Conservation (phyloP, 37 sponge, comb jelly and placozoan genomes). For the Aplysina aerophoba region DNA sequence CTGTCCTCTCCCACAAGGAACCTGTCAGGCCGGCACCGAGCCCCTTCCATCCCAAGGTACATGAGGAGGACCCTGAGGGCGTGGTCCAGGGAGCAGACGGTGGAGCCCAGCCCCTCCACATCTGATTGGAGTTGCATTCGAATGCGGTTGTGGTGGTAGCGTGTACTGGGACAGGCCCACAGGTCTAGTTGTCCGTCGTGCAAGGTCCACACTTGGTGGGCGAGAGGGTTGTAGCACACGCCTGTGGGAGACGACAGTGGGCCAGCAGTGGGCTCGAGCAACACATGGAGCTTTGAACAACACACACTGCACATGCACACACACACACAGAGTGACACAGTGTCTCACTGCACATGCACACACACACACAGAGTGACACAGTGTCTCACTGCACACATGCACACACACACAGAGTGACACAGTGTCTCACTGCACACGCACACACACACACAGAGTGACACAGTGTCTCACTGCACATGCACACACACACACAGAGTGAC, state of each 20-base stretch:
- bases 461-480: not conserved
- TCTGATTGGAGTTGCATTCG: not conserved
- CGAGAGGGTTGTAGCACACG: slow-evolving; percentile 50
- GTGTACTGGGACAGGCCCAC: slow-evolving; percentile 44
- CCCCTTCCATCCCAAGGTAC: slow-evolving; percentile 17
- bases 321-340: no score
- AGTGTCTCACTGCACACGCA: not conserved
- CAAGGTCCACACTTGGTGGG: slow-evolving; percentile 59
- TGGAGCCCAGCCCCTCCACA: not conserved
- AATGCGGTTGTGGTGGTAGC: not conserved
- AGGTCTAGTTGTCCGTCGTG: slow-evolving; percentile 42
- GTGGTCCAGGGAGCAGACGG: not conserved
- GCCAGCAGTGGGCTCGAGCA: no score
- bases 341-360: no score
- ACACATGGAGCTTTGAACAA: no score
- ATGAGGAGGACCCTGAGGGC: not conserved
- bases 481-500: slow-evolving; percentile 23
- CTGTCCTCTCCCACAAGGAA: not conserved
- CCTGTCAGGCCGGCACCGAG: not conserved
- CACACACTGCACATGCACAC: no score
- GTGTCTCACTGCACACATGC: not conserved
- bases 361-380: no score
- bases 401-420: no score
- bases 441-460: not conserved
- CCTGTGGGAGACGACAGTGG: no score